phyloP scores from a whole-genome alignment of 2,113 vertebrate genomes.

The Meriones unguiculatus region DNA sequence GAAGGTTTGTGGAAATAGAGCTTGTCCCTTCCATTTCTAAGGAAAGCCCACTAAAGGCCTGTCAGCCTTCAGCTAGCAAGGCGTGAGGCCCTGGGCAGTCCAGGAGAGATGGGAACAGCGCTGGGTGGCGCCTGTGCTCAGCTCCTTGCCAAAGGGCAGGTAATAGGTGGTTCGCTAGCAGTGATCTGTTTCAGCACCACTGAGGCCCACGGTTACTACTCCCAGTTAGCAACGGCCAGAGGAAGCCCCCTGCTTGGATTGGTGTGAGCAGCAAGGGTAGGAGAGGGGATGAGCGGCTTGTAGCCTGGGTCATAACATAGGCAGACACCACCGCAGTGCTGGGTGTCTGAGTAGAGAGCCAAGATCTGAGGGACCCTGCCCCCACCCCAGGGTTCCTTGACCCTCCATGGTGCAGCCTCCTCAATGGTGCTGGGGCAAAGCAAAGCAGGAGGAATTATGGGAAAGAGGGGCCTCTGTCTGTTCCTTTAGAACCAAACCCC shows the following conservation, averaged over 20 bases:
- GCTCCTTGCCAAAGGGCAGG: neutral
- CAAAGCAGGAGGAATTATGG: constrained; percentile 63
- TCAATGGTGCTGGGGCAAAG: constrained; percentile 63
- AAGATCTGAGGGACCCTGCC: neutral
- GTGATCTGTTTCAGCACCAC: constrained; percentile 6
- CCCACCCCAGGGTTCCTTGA: constrained; percentile 28
- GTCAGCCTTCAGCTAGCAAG: neutral
- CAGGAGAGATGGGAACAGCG: neutral
- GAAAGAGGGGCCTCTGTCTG: constrained; percentile 60
- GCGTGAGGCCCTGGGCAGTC: neutral
- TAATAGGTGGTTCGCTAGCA: neutral
- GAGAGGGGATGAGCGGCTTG: neutral
- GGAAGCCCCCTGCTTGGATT: constrained; percentile 60
- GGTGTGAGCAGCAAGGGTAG: constrained; percentile 17
- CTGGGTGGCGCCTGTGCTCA: constrained; percentile 28
- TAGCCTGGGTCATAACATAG: neutral
- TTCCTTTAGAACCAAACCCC: constrained; percentile 57
- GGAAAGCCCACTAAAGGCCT: neutral
- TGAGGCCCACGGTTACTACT: constrained; percentile 41
- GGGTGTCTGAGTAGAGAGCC: neutral
- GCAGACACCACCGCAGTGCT: neutral
- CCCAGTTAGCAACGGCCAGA: constrained; percentile 69
- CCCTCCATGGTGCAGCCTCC: constrained; percentile 3
- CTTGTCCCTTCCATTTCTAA: neutral
- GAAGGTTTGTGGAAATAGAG: neutral